Evolutionary conservation across 2,888 invertebrate species (phyloP), one percentile per base, ranked within the genome.

Genomic region (Nomada fabriciana): DNA sequence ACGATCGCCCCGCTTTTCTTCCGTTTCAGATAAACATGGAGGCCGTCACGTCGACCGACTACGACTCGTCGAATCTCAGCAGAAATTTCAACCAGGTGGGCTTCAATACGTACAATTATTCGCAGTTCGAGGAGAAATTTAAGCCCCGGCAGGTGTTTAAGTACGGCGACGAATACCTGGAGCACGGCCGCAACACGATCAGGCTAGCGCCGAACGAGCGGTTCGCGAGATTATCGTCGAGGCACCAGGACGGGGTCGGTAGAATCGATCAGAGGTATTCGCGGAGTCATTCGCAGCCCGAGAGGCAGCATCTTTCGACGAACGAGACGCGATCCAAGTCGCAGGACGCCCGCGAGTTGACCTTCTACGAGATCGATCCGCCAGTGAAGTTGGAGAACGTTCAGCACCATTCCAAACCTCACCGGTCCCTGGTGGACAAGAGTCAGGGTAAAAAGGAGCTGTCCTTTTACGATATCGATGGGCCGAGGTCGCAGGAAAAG

Each of bases 11-110:
- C n/a, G 36, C 25, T 13, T 60, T 94, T 9, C 93, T 20, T 43
- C 2, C 53, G n/a, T 82, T 94, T 5, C 94, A 95, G 95, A 94
- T 95, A 86, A 95, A 95, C 89, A 93, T 95, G 94, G 94, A 95
- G 81, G 93, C 94, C 53, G 94, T 95, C 76, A 94, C 94, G 75
- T 94, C 94, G 65, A 94, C 93, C 65, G 94, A 95, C 71, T 95
- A 95, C 92, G 92, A 94, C 67, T 91, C 94, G 36, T 92, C 94
- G 72, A 91, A 91, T 71, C 87, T 91, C 23, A 92, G 91, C 76
- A 89, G 91, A 13, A 93, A 92, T 78, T 91, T 90, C 81, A 92
- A 93, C 81, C 93, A 93, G 77, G 87, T 91, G 23, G 90, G 90
- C 59, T 92, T 91, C 82, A 93, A 92, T 57, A 90, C 91, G 13